These are phyloP conservation scores for Phalacrocorax aristotelis DNA, from an alignment of 2,113 vertebrate species.

Conservation along the genomic window DNA sequence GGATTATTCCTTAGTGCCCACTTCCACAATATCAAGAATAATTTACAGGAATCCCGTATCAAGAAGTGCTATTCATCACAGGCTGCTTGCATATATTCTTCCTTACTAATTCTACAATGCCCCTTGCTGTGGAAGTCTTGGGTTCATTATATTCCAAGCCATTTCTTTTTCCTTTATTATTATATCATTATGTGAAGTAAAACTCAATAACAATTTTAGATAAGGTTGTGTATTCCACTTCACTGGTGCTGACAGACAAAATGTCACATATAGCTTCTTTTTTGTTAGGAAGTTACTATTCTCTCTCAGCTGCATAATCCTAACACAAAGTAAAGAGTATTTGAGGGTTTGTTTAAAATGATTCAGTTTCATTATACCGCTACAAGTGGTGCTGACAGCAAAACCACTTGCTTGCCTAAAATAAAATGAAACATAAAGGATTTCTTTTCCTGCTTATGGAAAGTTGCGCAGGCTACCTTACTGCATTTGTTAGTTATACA, in stretches of 20 bases:
- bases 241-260: slow-evolving; percentile 70
- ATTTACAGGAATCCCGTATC: neutral
- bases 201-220: slow-evolving; percentile 26
- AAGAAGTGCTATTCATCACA: neutral
- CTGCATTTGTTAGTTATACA: slow-evolving; percentile 33
- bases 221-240: slow-evolving; percentile 68
- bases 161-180: slow-evolving; percentile 10
- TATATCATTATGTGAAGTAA: neutral
- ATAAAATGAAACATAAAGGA: slow-evolving; percentile 60
- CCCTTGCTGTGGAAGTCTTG: neutral
- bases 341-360: slow-evolving; percentile 68
- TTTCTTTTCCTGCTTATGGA: slow-evolving; percentile 42
- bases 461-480: slow-evolving; percentile 34
- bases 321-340: slow-evolving; percentile 73
- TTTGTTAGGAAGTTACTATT: slow-evolving; percentile 52
- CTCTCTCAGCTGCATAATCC: slow-evolving; percentile 60
- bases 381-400: slow-evolving; percentile 73
- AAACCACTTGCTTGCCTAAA: slow-evolving; percentile 67
- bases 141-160: neutral
- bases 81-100: neutral
- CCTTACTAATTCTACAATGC: neutral
- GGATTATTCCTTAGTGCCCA: neutral
- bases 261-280: slow-evolving; percentile 62
- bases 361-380: slow-evolving; percentile 74
- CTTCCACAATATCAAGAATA: neutral